These are phyloP conservation scores for Drosophila borealis DNA, from an alignment of 2,888 invertebrate species.

Conservation along the genomic window DNA sequence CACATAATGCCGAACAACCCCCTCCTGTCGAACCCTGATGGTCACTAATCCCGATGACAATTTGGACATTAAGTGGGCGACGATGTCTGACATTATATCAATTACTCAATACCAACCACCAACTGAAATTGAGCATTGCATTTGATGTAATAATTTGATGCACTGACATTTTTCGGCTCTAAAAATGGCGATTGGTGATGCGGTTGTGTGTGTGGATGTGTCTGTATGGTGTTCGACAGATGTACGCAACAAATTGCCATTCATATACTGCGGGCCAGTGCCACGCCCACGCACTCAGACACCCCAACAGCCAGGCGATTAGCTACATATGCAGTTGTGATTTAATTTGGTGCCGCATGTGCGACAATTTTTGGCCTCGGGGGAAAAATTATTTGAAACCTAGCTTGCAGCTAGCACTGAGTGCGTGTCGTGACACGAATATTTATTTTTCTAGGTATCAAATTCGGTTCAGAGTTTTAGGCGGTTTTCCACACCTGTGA, in stretches of 20 bases:
- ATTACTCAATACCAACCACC: constrained; percentile 71
- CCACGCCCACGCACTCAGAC: constrained; percentile 46
- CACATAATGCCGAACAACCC: constrained; percentile 15
- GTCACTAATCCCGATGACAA: constrained; percentile 74
- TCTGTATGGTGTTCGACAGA: constrained; percentile 40
- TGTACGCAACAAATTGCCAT: constrained; percentile 44
- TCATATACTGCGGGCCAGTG: constrained; percentile 16
- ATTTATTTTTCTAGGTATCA: too few relatives aligned
- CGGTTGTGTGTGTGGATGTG: background rate
- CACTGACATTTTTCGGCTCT: constrained; percentile 67
- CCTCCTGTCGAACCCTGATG: constrained; percentile 2
- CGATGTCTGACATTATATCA: constrained; percentile 72
- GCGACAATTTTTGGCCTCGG: constrained; percentile 58
- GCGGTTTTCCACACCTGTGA: too few relatives aligned
- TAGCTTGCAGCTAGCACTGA: constrained; percentile 1
- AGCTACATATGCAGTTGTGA: constrained; percentile 47
- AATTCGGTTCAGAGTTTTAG: too few relatives aligned
- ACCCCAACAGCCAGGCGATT: constrained; percentile 26
- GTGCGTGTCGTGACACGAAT: background rate
- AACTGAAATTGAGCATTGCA: constrained; percentile 74
- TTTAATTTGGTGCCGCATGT: constrained; percentile 67
- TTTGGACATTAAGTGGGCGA: constrained; percentile 76
- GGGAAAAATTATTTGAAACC: constrained; percentile 43
- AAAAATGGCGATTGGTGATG: constrained; percentile 31
- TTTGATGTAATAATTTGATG: constrained; percentile 79